These are phyloP conservation scores for Phania funesta DNA, from an alignment of 2,888 invertebrate species.

Conservation along the genomic window DNA sequence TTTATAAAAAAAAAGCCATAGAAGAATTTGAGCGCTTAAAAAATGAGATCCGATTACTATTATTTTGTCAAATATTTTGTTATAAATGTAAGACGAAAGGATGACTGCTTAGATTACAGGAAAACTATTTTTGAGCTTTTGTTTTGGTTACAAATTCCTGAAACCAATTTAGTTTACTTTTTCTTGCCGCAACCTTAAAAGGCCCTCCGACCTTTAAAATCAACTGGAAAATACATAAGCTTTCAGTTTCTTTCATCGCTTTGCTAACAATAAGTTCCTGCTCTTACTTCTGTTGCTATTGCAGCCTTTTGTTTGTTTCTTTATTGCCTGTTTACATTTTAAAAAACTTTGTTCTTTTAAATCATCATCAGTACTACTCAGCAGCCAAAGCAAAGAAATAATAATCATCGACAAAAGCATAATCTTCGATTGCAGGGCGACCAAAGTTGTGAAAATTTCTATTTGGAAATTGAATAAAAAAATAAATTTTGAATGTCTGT, in stretches of 20 bases:
- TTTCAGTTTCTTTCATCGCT: not conserved
- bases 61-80: too few relatives aligned
- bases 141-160: not conserved
- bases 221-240: not conserved
- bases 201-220: not conserved
- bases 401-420: not conserved
- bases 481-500: too few relatives aligned
- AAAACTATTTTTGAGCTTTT: not conserved
- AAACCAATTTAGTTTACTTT: not conserved
- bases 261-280: not conserved
- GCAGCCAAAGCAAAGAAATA: not conserved
- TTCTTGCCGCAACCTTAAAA: not conserved
- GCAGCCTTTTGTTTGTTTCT: not conserved
- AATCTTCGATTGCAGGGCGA: conserved; percentile 4
- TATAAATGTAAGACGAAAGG: too few relatives aligned
- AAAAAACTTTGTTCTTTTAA: not conserved
- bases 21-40: too few relatives aligned
- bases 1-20: too few relatives aligned
- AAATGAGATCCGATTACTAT: too few relatives aligned
- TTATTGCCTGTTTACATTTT: not conserved
- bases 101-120: not conserved
- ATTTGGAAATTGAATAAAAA: too few relatives aligned
- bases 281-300: not conserved
- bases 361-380: conserved; percentile 7
- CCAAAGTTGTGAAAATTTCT: too few relatives aligned